Evolutionary conservation across 1,140 invertebrate genomes (phyloP), one percentile per base, ranked within the genome.

Genomic region (Arctopsyche grandis): DNA sequence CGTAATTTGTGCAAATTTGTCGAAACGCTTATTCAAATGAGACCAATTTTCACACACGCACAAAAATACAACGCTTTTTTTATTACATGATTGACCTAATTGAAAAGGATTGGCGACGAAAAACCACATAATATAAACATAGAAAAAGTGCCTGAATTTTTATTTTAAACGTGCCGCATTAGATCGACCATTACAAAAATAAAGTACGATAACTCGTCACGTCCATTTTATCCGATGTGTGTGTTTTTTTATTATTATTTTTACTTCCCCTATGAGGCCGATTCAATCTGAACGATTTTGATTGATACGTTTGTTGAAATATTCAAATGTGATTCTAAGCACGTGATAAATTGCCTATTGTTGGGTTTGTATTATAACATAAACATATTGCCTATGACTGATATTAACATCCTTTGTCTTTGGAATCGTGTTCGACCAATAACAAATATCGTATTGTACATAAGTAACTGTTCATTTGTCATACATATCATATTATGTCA

Each of bases 21-120:
- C 69, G 38, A 21, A 21, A 24, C 38, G 69, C 24, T 70, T 70
- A 70, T 70, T 70, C 38, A 70, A 70, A 70, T 70, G 4, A 24
- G 19, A 4, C 24, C 24, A 29, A 43, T 26, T n/a, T 16, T 5
- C 24, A 70, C 38, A 9, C 26, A 24, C 38, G n/a, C 21, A 69
- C 24, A 22, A 5, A 16, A 52, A 5, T 52, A 46, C 5, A 46
- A 46, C 12, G 44, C 24, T 74, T 19, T 74, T 38, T 38, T 26
- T 58, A 14, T 56, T 14, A 3, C 1, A 74, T 48, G 71, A 29
- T 56, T 29, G 48, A 12, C 71, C 46, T 56, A 74, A 74, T 74
- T 56, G 48, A 74, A 74, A 74, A 52, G 71, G 21, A 74, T 74
- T 74, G 48, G 14, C 4, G 12, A n/a, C 71, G 71, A n/a, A 74